Evolutionary conservation across 2,113 vertebrate genomes (phyloP), one percentile per base, ranked within the genome.

Genomic region (Dascyllus trimaculatus): DNA sequence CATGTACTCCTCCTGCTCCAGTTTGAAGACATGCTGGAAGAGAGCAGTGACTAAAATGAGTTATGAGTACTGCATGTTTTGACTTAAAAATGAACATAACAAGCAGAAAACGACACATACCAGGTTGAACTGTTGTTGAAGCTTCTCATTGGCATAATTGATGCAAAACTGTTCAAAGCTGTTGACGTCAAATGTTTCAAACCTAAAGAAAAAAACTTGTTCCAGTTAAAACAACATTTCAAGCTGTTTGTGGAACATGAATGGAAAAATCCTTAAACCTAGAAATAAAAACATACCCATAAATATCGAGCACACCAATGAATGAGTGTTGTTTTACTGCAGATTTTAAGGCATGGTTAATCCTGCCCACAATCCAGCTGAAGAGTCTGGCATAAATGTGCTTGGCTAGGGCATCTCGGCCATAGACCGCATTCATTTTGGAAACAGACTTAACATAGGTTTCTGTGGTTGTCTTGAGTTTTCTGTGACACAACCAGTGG

Each of bases 151-250:
- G 91, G 98, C 98, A 71, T 99, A 99, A 89, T 99, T 99, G 87
- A 99, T 99, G 90, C 98, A 99, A 93, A 99, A 99, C 85, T 99
- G 98, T 88, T 99, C 98, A 94, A 99, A 99, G 93, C 98, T 99
- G 95, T 99, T 99, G 77, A 97, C 90, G 56, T 99, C 96, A 68
- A 99, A 99, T 2, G 97, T 99, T 93, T 99, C 98, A 94, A 99
- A 99, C 81, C 98, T 99, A 78, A 62, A 82, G 52, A 92, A 81
- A 38, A 85, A 22, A 1, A 52, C 65, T 93, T 38, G 7, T 52
- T 59, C 86, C 25, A 9, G 40, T 71, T 29, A 24, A 53, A 77
- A 52, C 9, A 15, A 26, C 17, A 35, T 4, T 18, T 24, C 1
- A 11, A 22, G 9, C 46, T 2, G 45, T 35, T 26, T n/a, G 1